phyloP scores from a whole-genome alignment of 2,888 invertebrate species.

The Polietes domitor region DNA sequence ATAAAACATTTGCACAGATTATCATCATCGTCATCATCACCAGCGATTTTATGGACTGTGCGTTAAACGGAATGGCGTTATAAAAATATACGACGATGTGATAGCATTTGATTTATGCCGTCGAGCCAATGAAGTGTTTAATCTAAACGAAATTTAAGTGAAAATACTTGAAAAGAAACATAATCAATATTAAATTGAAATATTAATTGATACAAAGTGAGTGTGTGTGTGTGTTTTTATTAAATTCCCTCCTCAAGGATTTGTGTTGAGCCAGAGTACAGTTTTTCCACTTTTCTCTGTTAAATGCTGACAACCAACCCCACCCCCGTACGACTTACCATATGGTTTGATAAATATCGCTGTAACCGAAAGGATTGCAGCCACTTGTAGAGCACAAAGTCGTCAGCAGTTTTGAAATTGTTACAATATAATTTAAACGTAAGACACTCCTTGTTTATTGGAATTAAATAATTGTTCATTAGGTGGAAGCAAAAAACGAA shows the following conservation, averaged over 20 bases:
- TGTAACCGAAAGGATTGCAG: too few species aligned
- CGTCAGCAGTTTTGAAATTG: too few species aligned
- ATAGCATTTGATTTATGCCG: neutral
- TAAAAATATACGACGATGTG: neutral
- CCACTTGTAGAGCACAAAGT: neutral
- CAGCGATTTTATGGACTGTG: constrained; percentile 11
- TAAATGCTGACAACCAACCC: neutral
- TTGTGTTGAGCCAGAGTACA: neutral
- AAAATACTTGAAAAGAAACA: too few species aligned
- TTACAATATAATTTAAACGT: neutral
- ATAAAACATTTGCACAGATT: constrained; percentile 15
- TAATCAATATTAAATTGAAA: too few species aligned
- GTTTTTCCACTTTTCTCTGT: neutral
- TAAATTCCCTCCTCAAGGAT: neutral
- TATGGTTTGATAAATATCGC: neutral
- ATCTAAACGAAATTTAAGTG: too few species aligned
- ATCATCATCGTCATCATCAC: too few species aligned
- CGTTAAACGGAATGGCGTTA: neutral
- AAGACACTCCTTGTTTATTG: too few species aligned
- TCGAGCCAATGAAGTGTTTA: neutral
- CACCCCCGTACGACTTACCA: neutral
- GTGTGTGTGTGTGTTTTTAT: neutral
- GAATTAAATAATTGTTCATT: too few species aligned
- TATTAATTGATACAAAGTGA: neutral
- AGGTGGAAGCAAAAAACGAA: too few species aligned